These are phyloP conservation scores for Molossus molossus DNA, from an alignment of 2,797 vertebrate species.

Conservation along the genomic window DNA sequence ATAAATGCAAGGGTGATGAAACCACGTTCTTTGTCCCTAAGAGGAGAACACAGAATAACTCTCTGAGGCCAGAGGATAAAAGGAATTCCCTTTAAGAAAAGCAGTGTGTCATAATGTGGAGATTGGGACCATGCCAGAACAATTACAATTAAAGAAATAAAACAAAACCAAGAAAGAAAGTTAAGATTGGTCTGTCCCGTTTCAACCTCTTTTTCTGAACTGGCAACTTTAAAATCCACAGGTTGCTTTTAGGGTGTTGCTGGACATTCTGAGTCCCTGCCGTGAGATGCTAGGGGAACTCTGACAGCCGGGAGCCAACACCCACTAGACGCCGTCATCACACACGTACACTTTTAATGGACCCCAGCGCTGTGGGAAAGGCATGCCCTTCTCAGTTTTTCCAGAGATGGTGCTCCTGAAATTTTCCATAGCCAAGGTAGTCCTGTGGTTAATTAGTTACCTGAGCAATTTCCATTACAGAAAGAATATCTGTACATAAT, in stretches of 20 bases:
- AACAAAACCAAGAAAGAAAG: neutral
- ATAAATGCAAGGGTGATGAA: neutral
- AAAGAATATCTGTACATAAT: slow-evolving; percentile 80
- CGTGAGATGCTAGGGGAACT: neutral
- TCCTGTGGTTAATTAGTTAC: slow-evolving; percentile 83
- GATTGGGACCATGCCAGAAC: slow-evolving; percentile 35
- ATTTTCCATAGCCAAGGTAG: slow-evolving; percentile 83
- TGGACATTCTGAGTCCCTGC: neutral
- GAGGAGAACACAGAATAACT: neutral
- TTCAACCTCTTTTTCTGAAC: slow-evolving; percentile 23
- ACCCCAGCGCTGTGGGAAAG: slow-evolving; percentile 73
- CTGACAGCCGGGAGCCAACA: neutral
- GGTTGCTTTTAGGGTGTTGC: neutral
- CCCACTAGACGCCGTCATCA: neutral
- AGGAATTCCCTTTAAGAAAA: slow-evolving; percentile 27
- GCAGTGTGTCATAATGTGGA: neutral
- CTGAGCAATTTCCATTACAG: slow-evolving; percentile 80
- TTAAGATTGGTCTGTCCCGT: neutral
- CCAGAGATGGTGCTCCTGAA: slow-evolving; percentile 64
- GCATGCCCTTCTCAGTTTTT: slow-evolving; percentile 77
- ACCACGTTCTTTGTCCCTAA: neutral
- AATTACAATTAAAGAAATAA: neutral
- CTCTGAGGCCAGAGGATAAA: slow-evolving; percentile 14
- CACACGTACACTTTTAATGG: slow-evolving; percentile 58
- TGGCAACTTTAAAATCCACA: slow-evolving; percentile 15